Evolutionary conservation across 2,797 vertebrate genomes (phyloP).

Genomic region (Vespertilio murinus): DNA sequence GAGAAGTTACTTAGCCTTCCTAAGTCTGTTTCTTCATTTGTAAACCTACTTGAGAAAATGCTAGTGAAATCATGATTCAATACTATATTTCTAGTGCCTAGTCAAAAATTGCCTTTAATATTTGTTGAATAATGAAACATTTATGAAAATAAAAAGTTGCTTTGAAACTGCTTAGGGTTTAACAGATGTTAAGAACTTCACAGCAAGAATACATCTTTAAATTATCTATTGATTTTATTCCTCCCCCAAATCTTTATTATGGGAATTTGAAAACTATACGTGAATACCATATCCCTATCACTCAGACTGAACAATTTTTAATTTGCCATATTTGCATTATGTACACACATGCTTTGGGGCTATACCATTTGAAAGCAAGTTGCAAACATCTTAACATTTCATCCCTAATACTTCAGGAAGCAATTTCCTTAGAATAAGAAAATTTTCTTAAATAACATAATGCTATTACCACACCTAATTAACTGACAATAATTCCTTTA

Average conservation of each 20-base stretch:
- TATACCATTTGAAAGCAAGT: neutral
- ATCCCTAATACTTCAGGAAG: neutral
- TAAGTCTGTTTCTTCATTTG: constrained; percentile 30
- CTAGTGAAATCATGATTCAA: constrained; percentile 9
- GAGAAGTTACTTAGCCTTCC: neutral
- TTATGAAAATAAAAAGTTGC: neutral
- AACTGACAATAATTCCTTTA: constrained; percentile 2
- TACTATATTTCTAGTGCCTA: neutral
- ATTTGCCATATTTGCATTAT: neutral
- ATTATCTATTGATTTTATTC: neutral
- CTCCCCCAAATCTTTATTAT: neutral
- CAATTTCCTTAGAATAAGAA: neutral
- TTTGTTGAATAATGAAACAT: neutral
- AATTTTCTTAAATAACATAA: neutral
- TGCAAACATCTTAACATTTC: neutral
- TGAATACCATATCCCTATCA: neutral
- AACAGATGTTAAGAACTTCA: neutral
- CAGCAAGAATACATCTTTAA: constrained; percentile 12
- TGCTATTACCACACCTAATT: neutral
- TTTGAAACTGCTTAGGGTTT: constrained; percentile 11
- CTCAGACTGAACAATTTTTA: neutral
- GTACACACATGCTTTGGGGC: neutral
- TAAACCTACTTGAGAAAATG: constrained; percentile 46
- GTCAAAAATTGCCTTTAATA: neutral
- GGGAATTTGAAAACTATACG: neutral